Evolutionary conservation across 2,113 vertebrate genomes (phyloP).

Genomic region (Panurus biarmicus): DNA sequence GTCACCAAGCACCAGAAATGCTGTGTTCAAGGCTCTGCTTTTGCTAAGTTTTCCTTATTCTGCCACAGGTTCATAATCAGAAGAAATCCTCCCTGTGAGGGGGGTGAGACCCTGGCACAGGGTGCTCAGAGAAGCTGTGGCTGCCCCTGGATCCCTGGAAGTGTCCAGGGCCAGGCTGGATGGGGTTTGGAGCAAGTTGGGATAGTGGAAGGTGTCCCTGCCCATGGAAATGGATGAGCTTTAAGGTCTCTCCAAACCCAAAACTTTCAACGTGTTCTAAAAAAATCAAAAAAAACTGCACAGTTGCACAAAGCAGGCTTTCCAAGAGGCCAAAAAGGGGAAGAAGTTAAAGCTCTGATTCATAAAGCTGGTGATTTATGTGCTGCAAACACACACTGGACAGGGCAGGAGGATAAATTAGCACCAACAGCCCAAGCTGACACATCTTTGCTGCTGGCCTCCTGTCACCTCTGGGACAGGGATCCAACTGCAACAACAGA

Average conservation of each 20-base stretch:
- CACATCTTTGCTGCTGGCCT: neutral
- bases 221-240: neutral
- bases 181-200: rapidly evolving
- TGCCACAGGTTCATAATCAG: neutral
- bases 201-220: neutral
- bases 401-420: neutral
- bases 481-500: neutral
- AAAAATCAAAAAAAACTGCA: neutral
- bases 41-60: neutral
- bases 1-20: neutral
- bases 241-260: neutral
- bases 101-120: neutral
- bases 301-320: neutral
- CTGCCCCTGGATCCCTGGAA: neutral
- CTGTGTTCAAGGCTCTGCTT: neutral
- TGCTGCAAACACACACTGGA: neutral
- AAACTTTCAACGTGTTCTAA: rapidly evolving
- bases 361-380: neutral
- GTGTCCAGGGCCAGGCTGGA: neutral
- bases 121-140: neutral
- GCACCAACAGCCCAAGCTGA: neutral
- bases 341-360: neutral
- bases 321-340: neutral
- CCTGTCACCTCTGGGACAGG: neutral
- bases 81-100: neutral